phyloP scores from a whole-genome alignment of 2,888 invertebrate genomes.

The Heteropelma amictum region DNA sequence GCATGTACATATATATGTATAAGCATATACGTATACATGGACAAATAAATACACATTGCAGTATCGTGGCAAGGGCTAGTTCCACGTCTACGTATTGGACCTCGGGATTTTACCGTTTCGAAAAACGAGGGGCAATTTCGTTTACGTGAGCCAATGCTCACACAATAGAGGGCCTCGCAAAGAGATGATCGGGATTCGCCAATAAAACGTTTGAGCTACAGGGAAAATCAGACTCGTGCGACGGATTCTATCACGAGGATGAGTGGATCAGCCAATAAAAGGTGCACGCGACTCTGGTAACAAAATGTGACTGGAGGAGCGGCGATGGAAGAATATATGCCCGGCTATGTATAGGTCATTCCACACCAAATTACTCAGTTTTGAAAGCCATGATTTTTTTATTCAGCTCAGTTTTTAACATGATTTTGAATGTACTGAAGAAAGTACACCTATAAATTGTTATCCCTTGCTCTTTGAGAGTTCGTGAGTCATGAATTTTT shows the following conservation, averaged over 20 bases:
- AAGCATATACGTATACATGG: neutral
- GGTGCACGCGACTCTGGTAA: constrained; percentile 58
- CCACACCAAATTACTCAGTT: too few relatives aligned
- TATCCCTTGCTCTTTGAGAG: too few relatives aligned
- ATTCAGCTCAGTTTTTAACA: too few relatives aligned
- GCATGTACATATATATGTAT: neutral
- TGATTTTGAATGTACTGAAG: too few relatives aligned
- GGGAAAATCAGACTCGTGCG: constrained; percentile 73
- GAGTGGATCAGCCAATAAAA: constrained; percentile 73
- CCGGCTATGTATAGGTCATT: too few relatives aligned
- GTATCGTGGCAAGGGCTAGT: neutral
- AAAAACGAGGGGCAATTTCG: constrained; percentile 73
- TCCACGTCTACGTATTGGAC: constrained; percentile 6
- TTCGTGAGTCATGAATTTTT: too few relatives aligned
- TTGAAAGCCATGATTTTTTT: too few relatives aligned
- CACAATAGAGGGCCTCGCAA: constrained; percentile 68
- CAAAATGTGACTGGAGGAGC: constrained; percentile 8
- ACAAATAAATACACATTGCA: neutral
- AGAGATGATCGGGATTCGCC: constrained; percentile 72
- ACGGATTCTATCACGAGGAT: constrained; percentile 72
- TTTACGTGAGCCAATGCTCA: constrained; percentile 75
- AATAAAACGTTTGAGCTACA: constrained; percentile 72
- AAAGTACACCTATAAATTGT: too few relatives aligned
- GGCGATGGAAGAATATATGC: constrained; percentile 10
- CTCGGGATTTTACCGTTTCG: constrained; percentile 51